These are phyloP conservation scores for Pseudomugil tenellus DNA, from an alignment of 2,797 vertebrate species.

Conservation along the genomic window DNA sequence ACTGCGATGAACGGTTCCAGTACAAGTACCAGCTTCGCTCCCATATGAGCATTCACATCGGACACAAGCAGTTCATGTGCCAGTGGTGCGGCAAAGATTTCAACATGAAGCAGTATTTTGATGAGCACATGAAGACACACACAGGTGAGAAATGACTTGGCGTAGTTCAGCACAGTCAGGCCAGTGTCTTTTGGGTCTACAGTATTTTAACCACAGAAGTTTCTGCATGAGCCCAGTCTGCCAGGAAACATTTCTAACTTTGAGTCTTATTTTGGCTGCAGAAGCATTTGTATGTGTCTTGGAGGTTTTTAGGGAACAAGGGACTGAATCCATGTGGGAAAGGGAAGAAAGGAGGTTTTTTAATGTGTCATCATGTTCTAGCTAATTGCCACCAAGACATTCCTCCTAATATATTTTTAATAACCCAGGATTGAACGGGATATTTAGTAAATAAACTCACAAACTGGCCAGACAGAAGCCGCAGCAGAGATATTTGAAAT, in stretches of 20 bases:
- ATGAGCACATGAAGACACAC: slow-evolving; percentile 98
- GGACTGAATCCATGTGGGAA: neutral
- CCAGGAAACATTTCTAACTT: neutral
- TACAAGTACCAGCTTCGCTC: slow-evolving; percentile 99
- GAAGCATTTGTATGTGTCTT: neutral
- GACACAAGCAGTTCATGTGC: slow-evolving; percentile 99
- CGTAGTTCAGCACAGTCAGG: neutral
- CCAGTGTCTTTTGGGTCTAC: neutral
- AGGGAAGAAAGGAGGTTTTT: neutral
- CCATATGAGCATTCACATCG: slow-evolving; percentile 98
- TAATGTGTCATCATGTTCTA: neutral
- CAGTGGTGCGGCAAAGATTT: slow-evolving; percentile 99
- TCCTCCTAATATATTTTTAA: neutral
- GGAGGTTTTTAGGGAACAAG: neutral
- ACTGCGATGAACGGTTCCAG: slow-evolving; percentile 94
- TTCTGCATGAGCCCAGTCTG: neutral
- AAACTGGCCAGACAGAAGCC: neutral
- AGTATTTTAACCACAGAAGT: neutral
- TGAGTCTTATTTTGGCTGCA: neutral
- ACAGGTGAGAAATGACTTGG: slow-evolving; percentile 86
- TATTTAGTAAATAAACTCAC: slow-evolving; percentile 5
- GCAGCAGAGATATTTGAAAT: neutral
- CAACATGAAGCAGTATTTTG: slow-evolving; percentile 99
- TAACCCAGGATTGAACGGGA: neutral
- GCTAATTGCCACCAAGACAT: neutral